Conservation (phyloP, 2,113 vertebrate species). For the Pseudopodoces humilis region DNA sequence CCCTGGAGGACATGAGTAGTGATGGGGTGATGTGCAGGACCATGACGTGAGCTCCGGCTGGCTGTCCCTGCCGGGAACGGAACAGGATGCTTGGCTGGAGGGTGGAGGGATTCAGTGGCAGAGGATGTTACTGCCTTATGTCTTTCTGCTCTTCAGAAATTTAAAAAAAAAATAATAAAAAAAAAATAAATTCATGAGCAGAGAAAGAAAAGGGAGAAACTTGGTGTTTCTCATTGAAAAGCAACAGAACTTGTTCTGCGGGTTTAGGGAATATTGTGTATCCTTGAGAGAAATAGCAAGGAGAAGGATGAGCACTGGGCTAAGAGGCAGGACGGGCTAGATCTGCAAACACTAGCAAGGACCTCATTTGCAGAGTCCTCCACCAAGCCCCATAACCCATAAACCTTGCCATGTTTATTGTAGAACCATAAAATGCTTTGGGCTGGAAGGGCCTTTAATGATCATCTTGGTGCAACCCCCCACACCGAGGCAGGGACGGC, state of each 20-base stretch:
- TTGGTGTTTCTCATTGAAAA: not conserved
- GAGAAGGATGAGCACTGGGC: not conserved
- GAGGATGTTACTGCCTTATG: not conserved
- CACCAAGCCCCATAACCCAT: not conserved
- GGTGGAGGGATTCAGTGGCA: not conserved
- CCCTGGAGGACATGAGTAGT: not conserved
- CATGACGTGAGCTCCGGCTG: not conserved
- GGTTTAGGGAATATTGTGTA: not conserved
- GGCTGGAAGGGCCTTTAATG: not conserved
- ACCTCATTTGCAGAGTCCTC: not conserved
- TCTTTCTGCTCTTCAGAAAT: not conserved
- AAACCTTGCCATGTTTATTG: not conserved
- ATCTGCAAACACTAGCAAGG: not conserved
- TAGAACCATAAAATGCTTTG: not conserved
- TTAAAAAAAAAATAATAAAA: rapidly evolving
- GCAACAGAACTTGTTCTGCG: not conserved
- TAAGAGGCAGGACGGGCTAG: not conserved
- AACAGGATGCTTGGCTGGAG: not conserved
- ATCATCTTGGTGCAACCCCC: not conserved
- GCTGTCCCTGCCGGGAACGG: not conserved
- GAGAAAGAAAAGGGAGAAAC: not conserved
- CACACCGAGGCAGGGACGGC: not conserved
- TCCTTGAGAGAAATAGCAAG: not conserved
- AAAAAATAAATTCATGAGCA: not conserved
- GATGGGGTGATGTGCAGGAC: not conserved